Evolutionary conservation across 2,113 vertebrate species (phyloP).

Genomic region (Gymnarchus niloticus): DNA sequence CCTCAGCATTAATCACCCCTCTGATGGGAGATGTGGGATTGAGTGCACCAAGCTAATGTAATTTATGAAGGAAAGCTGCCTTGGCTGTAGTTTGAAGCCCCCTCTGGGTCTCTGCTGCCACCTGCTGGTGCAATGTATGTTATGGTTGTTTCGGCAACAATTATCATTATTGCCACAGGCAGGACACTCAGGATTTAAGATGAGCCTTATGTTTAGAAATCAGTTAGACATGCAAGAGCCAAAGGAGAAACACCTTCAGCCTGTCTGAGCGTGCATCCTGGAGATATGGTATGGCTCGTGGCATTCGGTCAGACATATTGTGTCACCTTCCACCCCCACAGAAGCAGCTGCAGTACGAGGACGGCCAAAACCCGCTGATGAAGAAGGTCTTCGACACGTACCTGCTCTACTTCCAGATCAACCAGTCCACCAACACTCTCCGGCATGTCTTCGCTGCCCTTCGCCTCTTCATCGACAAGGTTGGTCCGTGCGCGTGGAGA

Average conservation of each 20-base stretch:
- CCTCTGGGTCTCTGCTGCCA: slow-evolving; percentile 17
- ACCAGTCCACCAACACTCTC: slow-evolving; percentile 83
- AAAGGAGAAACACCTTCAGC: neutral
- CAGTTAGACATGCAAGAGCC: neutral
- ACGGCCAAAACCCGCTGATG: slow-evolving; percentile 88
- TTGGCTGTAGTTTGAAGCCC: no score
- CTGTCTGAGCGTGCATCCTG: neutral
- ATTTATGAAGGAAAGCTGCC: neutral
- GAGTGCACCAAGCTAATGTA: neutral
- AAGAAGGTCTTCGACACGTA: slow-evolving; percentile 96
- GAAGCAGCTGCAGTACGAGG: slow-evolving; percentile 84
- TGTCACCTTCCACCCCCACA: slow-evolving; percentile 44
- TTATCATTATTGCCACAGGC: neutral
- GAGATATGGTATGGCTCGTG: neutral
- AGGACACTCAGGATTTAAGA: neutral
- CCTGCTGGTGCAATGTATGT: neutral
- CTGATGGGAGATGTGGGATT: neutral
- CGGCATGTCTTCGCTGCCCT: slow-evolving; percentile 85
- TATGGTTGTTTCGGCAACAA: neutral
- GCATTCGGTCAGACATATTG: neutral
- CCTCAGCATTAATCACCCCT: neutral
- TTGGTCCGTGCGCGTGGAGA: slow-evolving; percentile 34
- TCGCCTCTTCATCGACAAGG: slow-evolving; percentile 89
- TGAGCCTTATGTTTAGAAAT: neutral
- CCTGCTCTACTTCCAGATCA: slow-evolving; percentile 94